These are phyloP conservation scores for Gastrophryne carolinensis DNA, from an alignment of 2,797 vertebrate species.

Conservation along the genomic window DNA sequence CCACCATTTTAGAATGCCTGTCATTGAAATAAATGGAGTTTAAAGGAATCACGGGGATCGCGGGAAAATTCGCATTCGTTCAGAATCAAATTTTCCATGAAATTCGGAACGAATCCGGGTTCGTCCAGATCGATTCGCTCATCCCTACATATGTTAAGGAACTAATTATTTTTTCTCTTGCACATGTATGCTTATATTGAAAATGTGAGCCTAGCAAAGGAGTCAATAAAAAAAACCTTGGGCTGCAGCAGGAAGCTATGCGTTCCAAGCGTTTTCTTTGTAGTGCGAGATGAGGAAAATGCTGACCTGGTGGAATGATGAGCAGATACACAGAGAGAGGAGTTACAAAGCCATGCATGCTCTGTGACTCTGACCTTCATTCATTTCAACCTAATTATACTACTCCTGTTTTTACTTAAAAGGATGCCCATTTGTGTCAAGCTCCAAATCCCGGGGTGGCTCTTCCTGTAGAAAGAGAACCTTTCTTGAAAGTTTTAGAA, in stretches of 20 bases:
- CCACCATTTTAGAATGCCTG: too few species aligned
- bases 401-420: conserved; percentile 47
- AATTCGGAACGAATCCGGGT: too few species aligned
- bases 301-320: conserved; percentile 38
- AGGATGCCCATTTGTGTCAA: conserved; percentile 6
- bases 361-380: conserved; percentile 45
- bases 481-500: conserved; percentile 13
- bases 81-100: too few species aligned
- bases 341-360: conserved; percentile 18
- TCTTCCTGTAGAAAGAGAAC: conserved; percentile 10
- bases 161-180: background rate
- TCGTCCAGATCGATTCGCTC: too few species aligned
- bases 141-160: background rate
- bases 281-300: conserved; percentile 29
- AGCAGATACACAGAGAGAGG: conserved; percentile 12
- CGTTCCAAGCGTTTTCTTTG: conserved; percentile 29
- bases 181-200: background rate
- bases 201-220: background rate
- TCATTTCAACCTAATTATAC: conserved; percentile 50
- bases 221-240: conserved; percentile 26
- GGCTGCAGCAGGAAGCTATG: conserved; percentile 20
- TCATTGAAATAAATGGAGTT: too few species aligned
- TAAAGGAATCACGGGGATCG: too few species aligned
- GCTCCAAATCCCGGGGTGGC: conserved; percentile 9
- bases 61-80: too few species aligned